Percentiles rank a stretch among this genome's conserved stretches.
Evolutionary conservation across 2,888 invertebrate genomes (phyloP).

Genomic region (Amblyjoppa proteus): DNA sequence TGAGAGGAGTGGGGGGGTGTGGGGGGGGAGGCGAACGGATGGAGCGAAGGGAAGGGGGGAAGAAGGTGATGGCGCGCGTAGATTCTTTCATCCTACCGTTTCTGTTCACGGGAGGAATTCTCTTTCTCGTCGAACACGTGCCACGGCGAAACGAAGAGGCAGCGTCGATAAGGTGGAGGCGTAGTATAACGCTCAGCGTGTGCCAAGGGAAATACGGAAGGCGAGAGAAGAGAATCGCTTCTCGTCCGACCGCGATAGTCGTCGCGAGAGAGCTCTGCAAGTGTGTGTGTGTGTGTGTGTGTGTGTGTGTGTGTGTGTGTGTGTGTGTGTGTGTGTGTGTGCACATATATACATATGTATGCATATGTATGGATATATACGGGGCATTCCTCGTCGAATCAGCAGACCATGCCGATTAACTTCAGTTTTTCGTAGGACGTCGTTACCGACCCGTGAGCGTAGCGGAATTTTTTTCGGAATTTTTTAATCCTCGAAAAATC

Average conservation of each 20-base stretch:
- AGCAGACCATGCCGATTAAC: too few relatives aligned
- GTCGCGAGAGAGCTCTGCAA: conserved; percentile 2
- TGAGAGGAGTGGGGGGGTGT: neutral
- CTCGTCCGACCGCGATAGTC: conserved; percentile 42
- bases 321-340: neutral
- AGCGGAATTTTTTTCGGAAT: too few relatives aligned
- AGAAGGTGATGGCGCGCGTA: neutral
- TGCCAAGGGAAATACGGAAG: conserved; percentile 46
- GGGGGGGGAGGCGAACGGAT: neutral
- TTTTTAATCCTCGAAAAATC: too few relatives aligned
- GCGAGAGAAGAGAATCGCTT: conserved; percentile 47
- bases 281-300: neutral
- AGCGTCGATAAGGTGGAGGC: conserved; percentile 68
- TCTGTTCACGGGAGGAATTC: conserved; percentile 31
- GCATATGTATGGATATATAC: neutral
- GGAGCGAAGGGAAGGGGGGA: too few relatives aligned
- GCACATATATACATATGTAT: conserved; percentile 19
- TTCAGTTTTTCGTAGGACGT: too few relatives aligned
- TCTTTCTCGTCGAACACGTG: conserved; percentile 46
- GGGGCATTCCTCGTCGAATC: too few relatives aligned
- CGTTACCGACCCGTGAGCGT: too few relatives aligned
- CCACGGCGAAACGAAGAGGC: conserved; percentile 21
- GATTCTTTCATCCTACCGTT: conserved; percentile 7
- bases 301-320: neutral
- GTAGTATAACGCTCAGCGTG: conserved; percentile 26